These are phyloP conservation scores for Nyctibius bracteatus DNA, from an alignment of 2,113 vertebrate species.

Conservation along the genomic window DNA sequence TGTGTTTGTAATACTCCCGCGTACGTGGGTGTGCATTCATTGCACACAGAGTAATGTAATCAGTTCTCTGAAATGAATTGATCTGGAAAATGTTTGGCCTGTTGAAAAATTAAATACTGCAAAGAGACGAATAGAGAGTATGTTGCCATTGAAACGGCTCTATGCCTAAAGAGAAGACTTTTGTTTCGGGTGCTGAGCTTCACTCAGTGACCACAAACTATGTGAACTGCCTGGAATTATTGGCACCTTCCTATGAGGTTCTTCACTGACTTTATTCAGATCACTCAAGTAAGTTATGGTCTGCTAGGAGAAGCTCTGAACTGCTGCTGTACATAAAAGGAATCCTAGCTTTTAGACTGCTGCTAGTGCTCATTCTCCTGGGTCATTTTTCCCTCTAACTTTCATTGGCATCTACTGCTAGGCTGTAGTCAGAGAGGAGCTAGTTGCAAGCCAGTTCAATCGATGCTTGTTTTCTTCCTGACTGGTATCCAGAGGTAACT, in stretches of 20 bases:
- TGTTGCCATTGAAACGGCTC: background rate
- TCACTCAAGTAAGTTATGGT: background rate
- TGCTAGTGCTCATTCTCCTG: background rate
- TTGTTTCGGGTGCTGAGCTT: background rate
- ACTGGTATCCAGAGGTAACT: background rate
- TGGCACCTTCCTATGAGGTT: background rate
- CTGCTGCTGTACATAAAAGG: background rate
- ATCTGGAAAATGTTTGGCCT: background rate
- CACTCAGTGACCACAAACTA: background rate
- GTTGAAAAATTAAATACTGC: background rate
- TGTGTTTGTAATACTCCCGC: background rate
- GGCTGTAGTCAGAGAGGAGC: background rate
- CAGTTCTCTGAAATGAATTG: background rate
- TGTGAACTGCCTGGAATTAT: background rate
- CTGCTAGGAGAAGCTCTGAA: background rate
- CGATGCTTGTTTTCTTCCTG: background rate
- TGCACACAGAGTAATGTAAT: background rate
- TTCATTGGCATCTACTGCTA: background rate
- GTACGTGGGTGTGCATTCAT: rapidly evolving
- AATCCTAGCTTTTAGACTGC: background rate
- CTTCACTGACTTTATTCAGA: background rate
- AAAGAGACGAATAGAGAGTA: background rate
- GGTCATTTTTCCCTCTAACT: background rate
- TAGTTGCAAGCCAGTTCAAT: background rate
- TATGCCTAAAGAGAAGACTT: background rate